These are phyloP conservation scores for Coenobita brevimanus DNA, from an alignment of 1,140 invertebrate genomes.

Conservation along the genomic window DNA sequence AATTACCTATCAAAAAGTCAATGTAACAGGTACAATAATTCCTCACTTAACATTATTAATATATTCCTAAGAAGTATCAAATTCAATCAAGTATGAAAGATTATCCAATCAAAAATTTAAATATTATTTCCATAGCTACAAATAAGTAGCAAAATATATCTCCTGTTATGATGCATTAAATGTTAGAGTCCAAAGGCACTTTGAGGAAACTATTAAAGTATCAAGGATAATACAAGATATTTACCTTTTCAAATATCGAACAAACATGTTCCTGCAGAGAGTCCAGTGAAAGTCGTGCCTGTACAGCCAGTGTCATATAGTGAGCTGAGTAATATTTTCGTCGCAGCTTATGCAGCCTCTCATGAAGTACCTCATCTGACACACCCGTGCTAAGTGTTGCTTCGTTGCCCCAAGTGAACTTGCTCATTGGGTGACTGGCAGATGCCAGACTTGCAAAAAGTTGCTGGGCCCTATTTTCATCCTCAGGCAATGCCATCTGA, in stretches of 20 bases:
- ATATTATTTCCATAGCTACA: too few relatives aligned
- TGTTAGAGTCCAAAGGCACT: too few relatives aligned
- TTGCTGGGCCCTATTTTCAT: conserved; percentile 83
- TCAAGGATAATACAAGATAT: too few relatives aligned
- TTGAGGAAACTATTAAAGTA: too few relatives aligned
- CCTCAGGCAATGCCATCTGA: conserved; percentile 81
- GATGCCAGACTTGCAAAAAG: conserved; percentile 81
- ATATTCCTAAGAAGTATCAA: too few relatives aligned
- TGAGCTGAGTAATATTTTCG: conserved; percentile 89
- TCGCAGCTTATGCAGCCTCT: conserved; percentile 84
- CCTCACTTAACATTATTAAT: too few relatives aligned
- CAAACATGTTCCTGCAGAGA: conserved; percentile 82
- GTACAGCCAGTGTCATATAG: conserved; percentile 88
- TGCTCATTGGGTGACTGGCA: conserved; percentile 81
- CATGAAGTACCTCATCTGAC: conserved; percentile 73
- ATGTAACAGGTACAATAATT: too few relatives aligned
- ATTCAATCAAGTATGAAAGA: too few relatives aligned
- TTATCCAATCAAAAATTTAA: too few relatives aligned
- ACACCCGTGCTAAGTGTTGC: conserved; percentile 81
- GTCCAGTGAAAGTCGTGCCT: conserved; percentile 86
- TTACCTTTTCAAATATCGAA: conserved; percentile 72
- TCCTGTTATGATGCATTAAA: too few relatives aligned
- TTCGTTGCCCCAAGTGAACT: conserved; percentile 90
- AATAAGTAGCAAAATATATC: too few relatives aligned
- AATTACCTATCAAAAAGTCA: too few relatives aligned